Evolutionary conservation across 92 coral and sea anemone species (phyloP).

Genomic region (Palythoa grandiflora): DNA sequence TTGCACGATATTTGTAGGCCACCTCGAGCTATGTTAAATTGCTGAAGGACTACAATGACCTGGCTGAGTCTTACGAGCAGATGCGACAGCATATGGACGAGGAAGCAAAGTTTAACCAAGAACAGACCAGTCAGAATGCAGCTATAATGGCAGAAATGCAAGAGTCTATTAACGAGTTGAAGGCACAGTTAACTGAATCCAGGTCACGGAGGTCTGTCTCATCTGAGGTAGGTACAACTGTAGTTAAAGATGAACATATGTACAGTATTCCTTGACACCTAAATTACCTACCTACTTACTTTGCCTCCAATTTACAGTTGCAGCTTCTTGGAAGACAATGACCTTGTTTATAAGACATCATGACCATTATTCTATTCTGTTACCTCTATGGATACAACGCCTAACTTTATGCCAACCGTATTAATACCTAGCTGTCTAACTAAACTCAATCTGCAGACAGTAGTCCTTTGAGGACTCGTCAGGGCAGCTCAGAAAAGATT

Average conservation of each 20-base stretch:
- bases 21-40: constrained; percentile 74
- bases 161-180: constrained; percentile 88
- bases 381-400: too few relatives aligned
- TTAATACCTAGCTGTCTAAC: too few relatives aligned
- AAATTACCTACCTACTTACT: too few relatives aligned
- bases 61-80: constrained; percentile 83
- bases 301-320: too few relatives aligned
- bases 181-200: constrained; percentile 77
- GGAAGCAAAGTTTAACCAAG: constrained; percentile 88
- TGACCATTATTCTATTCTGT: too few relatives aligned
- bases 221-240: constrained; percentile 67
- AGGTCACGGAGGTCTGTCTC: constrained; percentile 72
- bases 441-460: too few relatives aligned
- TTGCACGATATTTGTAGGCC: neutral
- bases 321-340: too few relatives aligned
- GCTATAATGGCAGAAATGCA: constrained; percentile 98
- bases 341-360: too few relatives aligned
- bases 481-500: too few relatives aligned
- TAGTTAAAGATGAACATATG: neutral
- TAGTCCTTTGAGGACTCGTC: too few relatives aligned
- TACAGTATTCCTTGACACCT: neutral
- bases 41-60: constrained; percentile 89
- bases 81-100: constrained; percentile 79
- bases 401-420: too few relatives aligned
- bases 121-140: constrained; percentile 94